Evolutionary conservation across 2,797 vertebrate genomes (phyloP).

Genomic region (Pipistrellus nathusii): DNA sequence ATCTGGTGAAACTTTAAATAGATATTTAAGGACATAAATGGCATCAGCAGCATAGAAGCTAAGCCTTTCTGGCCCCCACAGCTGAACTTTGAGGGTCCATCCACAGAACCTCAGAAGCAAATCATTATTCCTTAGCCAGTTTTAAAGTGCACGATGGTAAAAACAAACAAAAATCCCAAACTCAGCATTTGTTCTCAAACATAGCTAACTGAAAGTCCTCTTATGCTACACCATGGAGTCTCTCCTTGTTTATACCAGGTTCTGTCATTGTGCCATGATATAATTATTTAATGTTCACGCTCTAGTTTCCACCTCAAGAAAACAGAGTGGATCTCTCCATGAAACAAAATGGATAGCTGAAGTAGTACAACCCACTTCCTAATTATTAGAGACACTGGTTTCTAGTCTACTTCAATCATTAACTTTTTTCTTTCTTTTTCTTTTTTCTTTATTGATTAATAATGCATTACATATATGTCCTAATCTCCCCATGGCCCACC

Average conservation of each 20-base stretch:
- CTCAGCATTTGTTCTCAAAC: not conserved
- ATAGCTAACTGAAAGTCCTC: not conserved
- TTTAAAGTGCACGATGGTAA: not conserved
- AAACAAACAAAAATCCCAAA: not conserved
- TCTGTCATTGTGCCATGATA: not conserved
- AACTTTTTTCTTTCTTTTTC: not conserved
- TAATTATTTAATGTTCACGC: not conserved
- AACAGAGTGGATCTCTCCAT: not conserved
- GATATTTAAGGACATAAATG: slow-evolving; percentile 13
- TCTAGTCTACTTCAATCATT: not conserved
- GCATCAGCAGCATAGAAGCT: not conserved
- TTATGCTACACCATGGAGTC: too few relatives aligned
- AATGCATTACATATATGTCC: too few relatives aligned
- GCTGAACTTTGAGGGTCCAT: not conserved
- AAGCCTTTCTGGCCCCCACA: not conserved
- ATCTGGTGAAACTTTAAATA: not conserved
- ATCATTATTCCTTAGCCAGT: not conserved
- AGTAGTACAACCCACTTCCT: not conserved
- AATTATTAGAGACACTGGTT: not conserved
- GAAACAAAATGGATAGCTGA: not conserved
- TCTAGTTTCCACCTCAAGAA: not conserved
- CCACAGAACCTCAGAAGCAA: not conserved
- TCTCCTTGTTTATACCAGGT: not conserved
- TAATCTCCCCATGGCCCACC: too few relatives aligned
- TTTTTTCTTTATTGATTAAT: too few relatives aligned